Base-by-base conservation (phyloP, 2,113 vertebrate genomes). In the Cyphomyrus plagiostoma region DNA sequence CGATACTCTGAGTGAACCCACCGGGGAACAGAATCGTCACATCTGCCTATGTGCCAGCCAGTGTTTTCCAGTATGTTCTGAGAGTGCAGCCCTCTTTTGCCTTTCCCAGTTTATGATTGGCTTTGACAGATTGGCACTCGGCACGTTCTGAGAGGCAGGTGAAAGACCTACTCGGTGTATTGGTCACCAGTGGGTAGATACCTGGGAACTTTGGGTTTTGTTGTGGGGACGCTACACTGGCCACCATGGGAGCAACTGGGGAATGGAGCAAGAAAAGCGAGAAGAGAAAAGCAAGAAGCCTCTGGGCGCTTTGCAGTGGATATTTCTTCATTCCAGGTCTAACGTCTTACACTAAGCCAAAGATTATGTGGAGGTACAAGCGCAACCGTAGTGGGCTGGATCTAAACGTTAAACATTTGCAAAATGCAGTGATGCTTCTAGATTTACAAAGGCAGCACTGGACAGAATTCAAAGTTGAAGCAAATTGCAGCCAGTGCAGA, bases 211-310 rank as follows among this genome's bases (percentile, higher is more conserved):
- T 84, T 84, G 45, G 8, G 45, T 45, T 23, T 46, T 89, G 84
- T 94, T 95, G 92, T 94, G 94, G 93, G 91, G 93, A 56, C 52
- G 91, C 4, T 82, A 94, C 95, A 94, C 92, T 94, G 93, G 92
- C 87, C 48, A 50, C 26, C 85, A 52, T 53, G 49, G 50, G 15
- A 10, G n/a, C 15, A 35, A 56, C 23, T 19, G 26, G 23, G 23
- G 10, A 23, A 35, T 52, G 39, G 39, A 46, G 2, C 42, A 11
- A 42, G 82, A 56, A 56, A 56, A 56, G 5, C 0, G 52, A 21
- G 52, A 53, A 53, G 17, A 56, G 53, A 21, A 56, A 56, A 21
- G 53, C 0, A 1, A 56, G 17, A 84, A 10, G 5, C 19, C 82
- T n/a, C 21, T 0, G 0, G 39, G n/a, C 3, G 10, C n/a, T 70